Base-by-base conservation (phyloP, 2,888 invertebrate species). In the Acheta domesticus region DNA sequence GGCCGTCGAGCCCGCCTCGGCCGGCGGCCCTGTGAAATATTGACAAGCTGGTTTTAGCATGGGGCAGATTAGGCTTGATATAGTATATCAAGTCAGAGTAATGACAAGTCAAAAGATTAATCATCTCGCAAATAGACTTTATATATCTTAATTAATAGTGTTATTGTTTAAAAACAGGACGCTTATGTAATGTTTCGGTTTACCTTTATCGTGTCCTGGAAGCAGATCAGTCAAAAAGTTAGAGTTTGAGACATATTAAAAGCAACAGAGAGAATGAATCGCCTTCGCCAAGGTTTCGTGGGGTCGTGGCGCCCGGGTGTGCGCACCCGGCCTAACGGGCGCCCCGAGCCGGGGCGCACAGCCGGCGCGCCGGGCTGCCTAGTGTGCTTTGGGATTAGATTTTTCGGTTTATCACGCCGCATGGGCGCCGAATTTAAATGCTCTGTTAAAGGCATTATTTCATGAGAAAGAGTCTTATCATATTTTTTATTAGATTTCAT, bases 11-110 rank as follows among this genome's bases (percentile, higher is more conserved):
- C 62, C 62, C 62, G 62, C 62, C 62, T 62, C 62, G 62, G 62
- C 16, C 62, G n/a, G 76, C 77, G 79, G n/a, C 77, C 82, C 82
- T 81, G 81, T 78, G 82, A 82, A 81, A 81, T 82, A 82, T 82
- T 82, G 81, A 82, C 80, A 82, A 81, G 78, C 77, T 80, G 73
- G 77, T 80, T 80, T 82, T 49, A 79, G 73, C 48, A 74, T 79
- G 77, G 62, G 62, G 62, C 62, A 62, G 14, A 62, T 62, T 62
- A 62, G 11, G 62, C n/a, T 62, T 62, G 62, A 62, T 62, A 14
- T 36, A 36, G 36, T 62, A 62, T 62, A 62, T 62, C 62, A 49
- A 77, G 16, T 49, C 76, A 76, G 23, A n/a, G 20, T 14, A 49
- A 77, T 49, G 49, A 77, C 77, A 77, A 49, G 50, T 77, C 50